These are phyloP conservation scores for Xiphophorus birchmanni DNA, from an alignment of 2,797 vertebrate species.

Conservation along the genomic window DNA sequence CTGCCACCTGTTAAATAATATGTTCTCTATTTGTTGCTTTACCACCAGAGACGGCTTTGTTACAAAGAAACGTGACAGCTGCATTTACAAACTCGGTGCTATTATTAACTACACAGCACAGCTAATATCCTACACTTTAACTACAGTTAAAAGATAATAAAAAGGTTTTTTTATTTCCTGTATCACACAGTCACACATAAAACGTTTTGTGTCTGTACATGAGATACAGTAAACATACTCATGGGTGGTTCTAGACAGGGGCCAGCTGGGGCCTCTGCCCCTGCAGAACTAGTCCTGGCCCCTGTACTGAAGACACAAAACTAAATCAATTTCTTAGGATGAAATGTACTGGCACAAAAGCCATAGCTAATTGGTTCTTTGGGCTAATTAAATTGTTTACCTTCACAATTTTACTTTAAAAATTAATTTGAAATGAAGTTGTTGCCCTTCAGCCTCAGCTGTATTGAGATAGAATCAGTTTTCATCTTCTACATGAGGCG, in stretches of 20 bases:
- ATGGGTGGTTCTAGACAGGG: not conserved
- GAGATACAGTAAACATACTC: not conserved
- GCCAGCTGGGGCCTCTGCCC: too few relatives aligned
- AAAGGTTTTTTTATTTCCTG: constrained; percentile 42
- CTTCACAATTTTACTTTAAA: too few relatives aligned
- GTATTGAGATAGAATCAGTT: too few relatives aligned
- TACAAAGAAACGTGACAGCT: constrained; percentile 54
- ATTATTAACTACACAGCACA: constrained; percentile 6
- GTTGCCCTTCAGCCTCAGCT: too few relatives aligned
- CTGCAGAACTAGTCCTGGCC: too few relatives aligned
- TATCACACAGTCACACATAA: constrained; percentile 14
- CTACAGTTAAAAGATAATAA: constrained; percentile 23
- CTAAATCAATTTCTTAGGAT: too few relatives aligned
- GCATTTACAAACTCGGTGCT: constrained; percentile 35
- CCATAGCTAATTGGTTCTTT: too few relatives aligned
- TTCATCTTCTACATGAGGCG: too few relatives aligned
- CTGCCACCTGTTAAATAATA: constrained; percentile 48
- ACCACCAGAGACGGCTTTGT: constrained; percentile 32
- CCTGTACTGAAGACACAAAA: too few relatives aligned
- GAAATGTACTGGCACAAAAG: too few relatives aligned
- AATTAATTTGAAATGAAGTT: too few relatives aligned
- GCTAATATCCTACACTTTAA: constrained; percentile 41
- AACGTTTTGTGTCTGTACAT: constrained; percentile 13
- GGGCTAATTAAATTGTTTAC: too few relatives aligned
- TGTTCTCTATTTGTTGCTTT: constrained; percentile 59